Conservation (phyloP, 2,797 vertebrate genomes). For the Enteromius trimaculatus region DNA sequence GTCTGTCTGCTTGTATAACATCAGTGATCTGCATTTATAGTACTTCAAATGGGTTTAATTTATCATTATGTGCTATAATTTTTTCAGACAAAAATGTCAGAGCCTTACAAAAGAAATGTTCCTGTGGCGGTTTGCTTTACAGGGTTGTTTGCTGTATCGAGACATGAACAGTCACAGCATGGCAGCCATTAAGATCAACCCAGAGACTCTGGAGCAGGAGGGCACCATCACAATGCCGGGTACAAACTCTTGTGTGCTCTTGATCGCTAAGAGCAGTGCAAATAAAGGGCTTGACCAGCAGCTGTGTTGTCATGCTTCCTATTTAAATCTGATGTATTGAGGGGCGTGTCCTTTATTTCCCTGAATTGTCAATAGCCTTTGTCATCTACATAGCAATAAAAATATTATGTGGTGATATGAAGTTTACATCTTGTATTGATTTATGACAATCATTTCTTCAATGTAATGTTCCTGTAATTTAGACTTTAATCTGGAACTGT, state of each 20-base stretch:
- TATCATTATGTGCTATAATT: neutral
- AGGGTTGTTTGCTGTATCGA: constrained; percentile 96
- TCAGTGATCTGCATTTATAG: neutral
- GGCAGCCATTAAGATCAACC: constrained; percentile 96
- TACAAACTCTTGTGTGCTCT: constrained; percentile 62
- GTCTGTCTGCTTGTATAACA: neutral
- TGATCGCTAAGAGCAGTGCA: neutral
- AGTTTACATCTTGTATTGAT: neutral
- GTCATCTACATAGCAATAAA: neutral
- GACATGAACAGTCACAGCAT: constrained; percentile 92
- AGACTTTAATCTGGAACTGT: neutral
- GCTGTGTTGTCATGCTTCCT: neutral
- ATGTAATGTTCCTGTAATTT: neutral
- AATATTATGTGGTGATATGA: neutral
- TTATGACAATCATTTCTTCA: neutral
- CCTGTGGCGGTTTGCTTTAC: constrained; percentile 14
- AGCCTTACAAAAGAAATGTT: neutral
- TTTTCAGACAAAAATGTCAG: neutral
- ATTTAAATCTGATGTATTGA: neutral
- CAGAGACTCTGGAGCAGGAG: constrained; percentile 96
- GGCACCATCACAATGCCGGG: constrained; percentile 93
- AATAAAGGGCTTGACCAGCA: neutral
- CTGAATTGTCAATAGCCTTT: neutral
- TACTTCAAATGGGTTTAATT: too few relatives aligned
- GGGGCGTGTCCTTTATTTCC: neutral